Evolutionary conservation across 2,888 invertebrate species (phyloP), one percentile per base, ranked within the genome.

Genomic region (Philopedon plagiatum): DNA sequence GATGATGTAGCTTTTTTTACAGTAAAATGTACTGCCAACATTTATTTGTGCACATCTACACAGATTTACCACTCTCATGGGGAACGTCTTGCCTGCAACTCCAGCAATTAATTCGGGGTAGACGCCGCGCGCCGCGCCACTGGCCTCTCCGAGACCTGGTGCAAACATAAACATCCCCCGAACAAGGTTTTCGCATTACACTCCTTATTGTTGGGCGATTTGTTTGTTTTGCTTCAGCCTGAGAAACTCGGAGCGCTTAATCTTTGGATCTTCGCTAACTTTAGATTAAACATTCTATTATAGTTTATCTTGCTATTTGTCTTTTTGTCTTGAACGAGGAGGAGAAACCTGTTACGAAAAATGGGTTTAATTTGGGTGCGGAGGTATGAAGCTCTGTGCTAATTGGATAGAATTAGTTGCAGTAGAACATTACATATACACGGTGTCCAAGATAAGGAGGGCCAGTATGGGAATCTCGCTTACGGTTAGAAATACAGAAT

Each of bases 181-280:
- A 77, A 80, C 78, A 78, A 75, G 76, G 76, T 78, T 79, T 77
- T 76, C 77, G 76, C 78, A 79, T 78, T 78, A 76, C 74, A 76
- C 78, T 75, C 73, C 69, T 73, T 73, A 73, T 68, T 73, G 76
- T 76, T 73, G 71, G 58, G 37, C 72, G 72, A 72, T 72, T 72
- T 72, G 72, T 72, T 72, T 72, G 72, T 67, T 67, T 72, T 72
- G 72, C 67, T 58, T 63, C 67, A 46, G 62, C 60, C 62, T 63
- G 72, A 72, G 72, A 72, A 72, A 72, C 72, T 72, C 67, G n/a
- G 34, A 26, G 56, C 60, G 65, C 63, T 63, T 72, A 72, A 72
- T 72, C 72, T 72, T 63, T 41, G 67, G 67, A 63, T 67, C 67
- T 67, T 51, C 56, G 56, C 67, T 62, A 71, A 71, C 67, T 72